These are phyloP conservation scores for Hecatera dysodea DNA, from an alignment of 2,888 invertebrate genomes.

Conservation along the genomic window DNA sequence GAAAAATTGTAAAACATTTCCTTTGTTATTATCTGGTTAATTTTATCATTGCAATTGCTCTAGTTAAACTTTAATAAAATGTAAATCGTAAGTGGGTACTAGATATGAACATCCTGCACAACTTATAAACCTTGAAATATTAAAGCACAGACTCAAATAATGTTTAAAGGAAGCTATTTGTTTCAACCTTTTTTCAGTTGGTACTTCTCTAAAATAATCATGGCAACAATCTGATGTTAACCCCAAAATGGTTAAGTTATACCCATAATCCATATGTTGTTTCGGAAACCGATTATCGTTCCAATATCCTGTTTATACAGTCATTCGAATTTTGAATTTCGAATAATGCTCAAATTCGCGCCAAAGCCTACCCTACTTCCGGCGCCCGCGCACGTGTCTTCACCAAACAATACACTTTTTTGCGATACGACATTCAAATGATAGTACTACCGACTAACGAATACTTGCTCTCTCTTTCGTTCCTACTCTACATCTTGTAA, in stretches of 20 bases:
- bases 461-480: slow-evolving; percentile 78
- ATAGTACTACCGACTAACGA: slow-evolving; percentile 88
- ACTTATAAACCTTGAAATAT: slow-evolving; percentile 34
- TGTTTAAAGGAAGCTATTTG: slow-evolving; percentile 56
- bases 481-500: slow-evolving; percentile 43
- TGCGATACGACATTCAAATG: slow-evolving; percentile 87
- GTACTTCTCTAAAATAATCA: slow-evolving; percentile 56
- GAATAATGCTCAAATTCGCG: slow-evolving; percentile 86
- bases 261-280: slow-evolving; percentile 86
- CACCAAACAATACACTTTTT: slow-evolving; percentile 86
- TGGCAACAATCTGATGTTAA: slow-evolving; percentile 53
- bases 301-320: slow-evolving; percentile 88
- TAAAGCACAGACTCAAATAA: slow-evolving; percentile 42
- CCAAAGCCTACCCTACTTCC: slow-evolving; percentile 88
- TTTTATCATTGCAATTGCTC: background rate
- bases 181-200: slow-evolving; percentile 55
- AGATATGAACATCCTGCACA: slow-evolving; percentile 21
- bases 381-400: slow-evolving; percentile 81
- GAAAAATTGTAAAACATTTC: no score
- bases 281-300: slow-evolving; percentile 82
- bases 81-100: background rate
- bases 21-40: no score
- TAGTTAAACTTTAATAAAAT: background rate
- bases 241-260: slow-evolving; percentile 63
- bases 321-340: slow-evolving; percentile 76